Conservation (phyloP, 2,888 invertebrate species). For the Xylocampa areola region DNA sequence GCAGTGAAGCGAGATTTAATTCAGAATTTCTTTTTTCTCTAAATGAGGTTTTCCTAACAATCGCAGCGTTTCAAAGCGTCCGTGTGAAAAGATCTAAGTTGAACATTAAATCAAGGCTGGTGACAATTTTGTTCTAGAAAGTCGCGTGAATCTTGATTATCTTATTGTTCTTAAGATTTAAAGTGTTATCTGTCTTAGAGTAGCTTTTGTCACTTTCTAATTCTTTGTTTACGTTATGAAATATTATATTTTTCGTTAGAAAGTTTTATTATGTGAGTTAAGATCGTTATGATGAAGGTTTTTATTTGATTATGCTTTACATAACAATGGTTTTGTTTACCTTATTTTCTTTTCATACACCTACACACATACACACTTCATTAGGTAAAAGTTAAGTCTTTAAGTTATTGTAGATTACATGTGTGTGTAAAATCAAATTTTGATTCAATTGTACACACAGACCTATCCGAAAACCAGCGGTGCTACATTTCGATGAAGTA, state of each 20-base stretch:
- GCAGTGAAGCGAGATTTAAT: too few relatives aligned
- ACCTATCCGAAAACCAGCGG: too few relatives aligned
- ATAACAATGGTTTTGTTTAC: slow-evolving; percentile 13
- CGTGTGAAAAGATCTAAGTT: slow-evolving; percentile 48
- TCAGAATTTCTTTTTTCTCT: slow-evolving; percentile 1
- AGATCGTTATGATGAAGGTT: slow-evolving; percentile 17
- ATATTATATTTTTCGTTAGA: slow-evolving; percentile 53
- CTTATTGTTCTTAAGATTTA: slow-evolving; percentile 62
- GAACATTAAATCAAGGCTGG: slow-evolving; percentile 53
- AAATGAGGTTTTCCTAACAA: slow-evolving; percentile 22
- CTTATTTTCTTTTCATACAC: background rate
- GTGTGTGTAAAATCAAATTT: too few relatives aligned
- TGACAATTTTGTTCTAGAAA: slow-evolving; percentile 66
- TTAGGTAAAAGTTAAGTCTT: too few relatives aligned
- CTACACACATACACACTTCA: too few relatives aligned
- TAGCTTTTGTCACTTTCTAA: slow-evolving; percentile 64
- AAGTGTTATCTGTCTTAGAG: slow-evolving; percentile 56
- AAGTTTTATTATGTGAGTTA: slow-evolving; percentile 34
- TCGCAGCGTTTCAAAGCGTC: slow-evolving; percentile 18
- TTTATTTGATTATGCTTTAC: slow-evolving; percentile 18
- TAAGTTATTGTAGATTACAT: too few relatives aligned
- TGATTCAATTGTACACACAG: too few relatives aligned
- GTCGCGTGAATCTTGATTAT: slow-evolving; percentile 59
- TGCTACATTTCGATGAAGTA: too few relatives aligned
- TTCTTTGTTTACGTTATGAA: slow-evolving; percentile 55